Evolutionary conservation across 2,797 vertebrate genomes (phyloP), one percentile per base, ranked within the genome.

Genomic region (Ctenopoma kingsleyae): DNA sequence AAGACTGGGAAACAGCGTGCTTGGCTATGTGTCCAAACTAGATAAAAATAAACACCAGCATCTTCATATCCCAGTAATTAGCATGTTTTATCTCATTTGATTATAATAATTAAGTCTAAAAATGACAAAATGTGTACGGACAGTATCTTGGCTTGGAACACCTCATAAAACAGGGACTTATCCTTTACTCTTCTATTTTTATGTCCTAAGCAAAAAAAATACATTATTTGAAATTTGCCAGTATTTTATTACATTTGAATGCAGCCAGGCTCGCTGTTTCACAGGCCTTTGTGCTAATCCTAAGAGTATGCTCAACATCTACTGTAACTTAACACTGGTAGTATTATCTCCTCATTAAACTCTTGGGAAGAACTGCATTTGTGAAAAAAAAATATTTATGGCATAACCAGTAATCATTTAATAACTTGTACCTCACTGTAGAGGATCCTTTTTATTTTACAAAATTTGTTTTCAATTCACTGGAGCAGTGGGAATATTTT

Each of bases 401-500:
- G 6, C 27, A 30, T 30, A 30, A 30, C 27, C 27, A 51, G n/a
- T 13, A 35, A 23, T 54, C 0, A 35, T 32, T 69, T 46, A 66
- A 49, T 36, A 47, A 32, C 23, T 64, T 67, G 47, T 41, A 56
- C 59, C 50, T 78, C 56, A 16, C 48, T 35, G 6, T 15, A 38
- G 49, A 69, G 30, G 23, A 75, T 44, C 47, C 4, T 10, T 12
- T 6, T 51, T 48, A 27, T 44, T 57, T 22, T 62, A 50, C 20
- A 30, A 53, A 10, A 74, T 74, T 85, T 82, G 80, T 75, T 63
- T 91, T 90, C 76, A 87, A 89, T 90, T 94, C 81, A 86, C 85
- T 84, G 88, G 87, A 89, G 72, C 91, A 82, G 92, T 94, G 93
- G 93, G 95, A 94, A 92, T 84, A 91, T 93, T 95, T 95, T 95